These are phyloP conservation scores for Ectobius pallidus DNA, from an alignment of 2,888 invertebrate genomes.

Conservation along the genomic window DNA sequence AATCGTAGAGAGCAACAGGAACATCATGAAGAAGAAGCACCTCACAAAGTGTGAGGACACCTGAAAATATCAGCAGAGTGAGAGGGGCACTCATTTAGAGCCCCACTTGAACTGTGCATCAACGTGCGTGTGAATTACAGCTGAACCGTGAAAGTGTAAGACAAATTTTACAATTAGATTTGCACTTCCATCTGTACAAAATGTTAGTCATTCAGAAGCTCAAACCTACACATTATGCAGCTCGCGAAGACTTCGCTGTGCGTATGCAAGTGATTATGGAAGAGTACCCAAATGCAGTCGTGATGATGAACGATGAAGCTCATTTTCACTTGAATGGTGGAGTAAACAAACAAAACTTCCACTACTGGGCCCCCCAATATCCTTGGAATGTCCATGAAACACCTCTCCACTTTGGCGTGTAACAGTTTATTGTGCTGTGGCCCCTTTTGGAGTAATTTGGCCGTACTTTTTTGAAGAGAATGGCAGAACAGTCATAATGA, in stretches of 20 bases:
- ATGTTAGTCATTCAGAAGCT: neutral
- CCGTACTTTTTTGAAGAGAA: neutral
- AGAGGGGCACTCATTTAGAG: neutral
- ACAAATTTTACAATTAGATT: neutral
- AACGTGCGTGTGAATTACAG: neutral
- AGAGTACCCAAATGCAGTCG: too few relatives aligned
- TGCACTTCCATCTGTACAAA: neutral
- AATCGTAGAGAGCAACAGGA: neutral
- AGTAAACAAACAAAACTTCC: neutral
- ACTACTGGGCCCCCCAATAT: neutral
- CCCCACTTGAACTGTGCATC: neutral
- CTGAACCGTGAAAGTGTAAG: neutral
- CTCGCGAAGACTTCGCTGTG: neutral
- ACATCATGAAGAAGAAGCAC: neutral
- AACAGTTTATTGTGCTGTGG: neutral
- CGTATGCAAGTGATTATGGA: neutral
- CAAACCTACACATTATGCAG: neutral
- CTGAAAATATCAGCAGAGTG: neutral
- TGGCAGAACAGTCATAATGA: neutral
- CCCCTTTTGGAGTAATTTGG: neutral
- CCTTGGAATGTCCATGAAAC: neutral
- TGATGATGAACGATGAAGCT: constrained; percentile 3
- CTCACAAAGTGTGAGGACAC: neutral
- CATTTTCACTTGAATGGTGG: neutral
- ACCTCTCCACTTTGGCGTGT: neutral